These are phyloP conservation scores for Geococcyx californianus DNA, from an alignment of 2,113 vertebrate species.

Conservation along the genomic window DNA sequence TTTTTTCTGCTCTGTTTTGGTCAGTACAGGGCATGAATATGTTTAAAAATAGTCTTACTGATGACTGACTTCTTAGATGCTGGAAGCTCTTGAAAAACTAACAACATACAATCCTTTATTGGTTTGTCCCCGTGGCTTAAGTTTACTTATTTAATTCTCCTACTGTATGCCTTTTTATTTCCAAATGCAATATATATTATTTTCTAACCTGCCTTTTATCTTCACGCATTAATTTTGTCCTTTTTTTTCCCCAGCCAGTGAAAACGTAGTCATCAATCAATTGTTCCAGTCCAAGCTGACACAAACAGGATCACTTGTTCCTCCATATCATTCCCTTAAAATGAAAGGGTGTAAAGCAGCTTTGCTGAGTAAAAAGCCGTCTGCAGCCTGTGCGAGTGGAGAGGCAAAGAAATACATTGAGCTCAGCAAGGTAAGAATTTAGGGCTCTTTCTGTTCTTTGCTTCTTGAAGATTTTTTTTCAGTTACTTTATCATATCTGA, in stretches of 20 bases:
- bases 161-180: not conserved
- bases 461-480: not conserved
- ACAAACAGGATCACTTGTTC: conserved; percentile 89
- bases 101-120: not conserved
- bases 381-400: conserved; percentile 55
- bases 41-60: not conserved
- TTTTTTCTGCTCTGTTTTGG: not conserved
- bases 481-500: not conserved
- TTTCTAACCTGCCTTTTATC: not conserved
- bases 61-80: not conserved
- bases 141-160: not conserved
- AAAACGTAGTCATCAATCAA: conserved; percentile 90
- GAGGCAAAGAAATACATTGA: conserved; percentile 84
- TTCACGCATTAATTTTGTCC: not conserved
- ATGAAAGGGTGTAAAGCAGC: conserved; percentile 83
- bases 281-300: conserved; percentile 94
- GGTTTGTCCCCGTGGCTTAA: not conserved
- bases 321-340: conserved; percentile 78
- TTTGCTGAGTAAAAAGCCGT: conserved; percentile 78
- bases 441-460: not conserved
- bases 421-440: conserved; percentile 84
- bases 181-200: not conserved
- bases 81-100: not conserved
- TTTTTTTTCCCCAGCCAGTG: conserved; percentile 82
- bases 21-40: not conserved